Base-by-base conservation (phyloP, 2,797 vertebrate genomes). In the Hozukius guyotensis region DNA sequence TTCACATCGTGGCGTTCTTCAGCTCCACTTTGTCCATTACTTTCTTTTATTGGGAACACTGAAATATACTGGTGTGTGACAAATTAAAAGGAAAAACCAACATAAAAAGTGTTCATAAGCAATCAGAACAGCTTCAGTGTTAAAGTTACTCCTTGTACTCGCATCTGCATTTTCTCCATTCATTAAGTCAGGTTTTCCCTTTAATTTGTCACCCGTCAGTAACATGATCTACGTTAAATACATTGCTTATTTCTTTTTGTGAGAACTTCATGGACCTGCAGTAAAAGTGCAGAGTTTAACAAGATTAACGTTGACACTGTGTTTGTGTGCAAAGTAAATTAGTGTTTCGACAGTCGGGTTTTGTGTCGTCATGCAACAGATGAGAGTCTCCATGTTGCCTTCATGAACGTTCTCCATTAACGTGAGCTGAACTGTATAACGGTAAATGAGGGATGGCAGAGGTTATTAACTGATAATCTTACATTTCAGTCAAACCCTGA, bases 381-480 rank as follows among this genome's bases (percentile, higher is more conserved):
- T 20, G 46, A 56, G 24, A 6, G 27, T 52, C 57, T 56, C 29
- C 27, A 3, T 11, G 32, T 61, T 70, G 71, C 46, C 56, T 82
- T 61, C 55, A 24, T 8, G 24, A 81, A 75, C 24, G 18, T 18
- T 65, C 38, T 53, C 60, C 42, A 16, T 27, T 16, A 56, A 70
- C 8, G 5, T 20, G 53, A 76, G 71, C 53, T 64, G 59, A 52
- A 11, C n/a, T 42, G 56, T 60, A 8, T 72, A 10, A 67, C 25
- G 8, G 34, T 62, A 64, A 78, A 81, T 65, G 53, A 74, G 59
- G 24, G 20, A 53, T 53, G 77, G 78, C 68, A 67, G 56, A 11
- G 69, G 70, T 74, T 38, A 69, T 72, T 61, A 68, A 77, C 62
- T 72, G 16, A 34, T 65, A 71, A 85, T 84, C 70, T 63, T 59